Percentiles rank a stretch among this genome's conserved stretches.
These are phyloP conservation scores for Mustelus asterias DNA, from an alignment of 2,113 vertebrate species.

Conservation along the genomic window DNA sequence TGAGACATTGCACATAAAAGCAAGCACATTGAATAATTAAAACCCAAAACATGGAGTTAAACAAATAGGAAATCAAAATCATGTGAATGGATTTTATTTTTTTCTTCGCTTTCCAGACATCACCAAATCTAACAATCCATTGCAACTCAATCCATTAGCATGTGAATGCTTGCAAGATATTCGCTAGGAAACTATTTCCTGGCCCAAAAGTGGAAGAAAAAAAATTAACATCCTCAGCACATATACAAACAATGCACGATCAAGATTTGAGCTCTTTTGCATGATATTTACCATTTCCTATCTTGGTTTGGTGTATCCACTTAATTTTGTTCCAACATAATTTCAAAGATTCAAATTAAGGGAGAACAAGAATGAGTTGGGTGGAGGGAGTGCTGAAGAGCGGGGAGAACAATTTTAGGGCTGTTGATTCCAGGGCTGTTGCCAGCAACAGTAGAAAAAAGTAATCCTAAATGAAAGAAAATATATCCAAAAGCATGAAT, in stretches of 20 bases:
- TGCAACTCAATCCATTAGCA: slow-evolving; percentile 16
- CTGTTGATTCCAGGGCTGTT: slow-evolving; percentile 27
- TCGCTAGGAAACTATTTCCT: slow-evolving; percentile 20
- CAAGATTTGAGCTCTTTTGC: not conserved
- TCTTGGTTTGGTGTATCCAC: not conserved
- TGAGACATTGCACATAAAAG: not conserved
- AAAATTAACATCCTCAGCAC: slow-evolving; percentile 17
- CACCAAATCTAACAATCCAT: slow-evolving; percentile 15
- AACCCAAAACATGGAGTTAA: slow-evolving; percentile 23
- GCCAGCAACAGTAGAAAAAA: slow-evolving; percentile 32
- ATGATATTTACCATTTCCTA: not conserved
- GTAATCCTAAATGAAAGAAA: slow-evolving; percentile 25
- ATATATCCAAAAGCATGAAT: slow-evolving; percentile 33
- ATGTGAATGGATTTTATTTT: slow-evolving; percentile 37
- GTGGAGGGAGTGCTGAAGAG: not conserved
- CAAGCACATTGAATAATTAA: not conserved
- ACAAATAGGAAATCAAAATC: slow-evolving; percentile 26
- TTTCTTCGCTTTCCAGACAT: slow-evolving; percentile 30
- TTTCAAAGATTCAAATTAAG: not conserved
- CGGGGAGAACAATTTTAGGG: not conserved
- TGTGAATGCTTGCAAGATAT: not conserved
- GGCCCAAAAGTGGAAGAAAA: slow-evolving; percentile 30
- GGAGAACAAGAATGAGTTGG: not conserved
- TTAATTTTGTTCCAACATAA: not conserved
- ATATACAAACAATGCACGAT: slow-evolving; percentile 3